These are phyloP conservation scores for Caenorhabditis imperialis DNA, from an alignment of 2,888 invertebrate genomes.

Conservation along the genomic window DNA sequence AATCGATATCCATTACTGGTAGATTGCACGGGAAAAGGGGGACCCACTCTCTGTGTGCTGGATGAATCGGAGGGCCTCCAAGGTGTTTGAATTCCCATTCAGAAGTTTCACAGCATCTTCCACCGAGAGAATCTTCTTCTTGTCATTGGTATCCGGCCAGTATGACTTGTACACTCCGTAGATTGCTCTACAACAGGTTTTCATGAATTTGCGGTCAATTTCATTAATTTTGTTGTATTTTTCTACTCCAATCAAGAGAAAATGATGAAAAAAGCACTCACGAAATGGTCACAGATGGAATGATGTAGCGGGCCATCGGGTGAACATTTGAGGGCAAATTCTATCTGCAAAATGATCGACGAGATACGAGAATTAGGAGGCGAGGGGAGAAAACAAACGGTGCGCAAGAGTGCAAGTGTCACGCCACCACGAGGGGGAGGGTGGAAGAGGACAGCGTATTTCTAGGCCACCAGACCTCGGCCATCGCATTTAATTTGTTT, in stretches of 20 bases:
- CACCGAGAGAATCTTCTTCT: conserved; percentile 52
- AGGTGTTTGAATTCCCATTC: conserved; percentile 56
- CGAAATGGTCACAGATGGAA: conserved; percentile 61
- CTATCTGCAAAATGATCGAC: conserved; percentile 8
- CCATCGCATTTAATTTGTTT: not conserved
- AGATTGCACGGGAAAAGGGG: not conserved
- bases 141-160: conserved; percentile 40
- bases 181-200: conserved; percentile 42
- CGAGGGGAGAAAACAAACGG: conserved; percentile 36
- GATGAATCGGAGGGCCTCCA: conserved; percentile 60
- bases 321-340: conserved; percentile 32
- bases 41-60: conserved; percentile 52
- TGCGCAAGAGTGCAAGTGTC: conserved; percentile 45
- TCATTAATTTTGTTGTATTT: too few species aligned
- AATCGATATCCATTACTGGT: not conserved
- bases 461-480: conserved; percentile 13
- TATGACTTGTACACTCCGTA: conserved; percentile 57
- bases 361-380: not conserved
- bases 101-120: conserved; percentile 62
- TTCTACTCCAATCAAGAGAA: not conserved
- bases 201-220: not conserved
- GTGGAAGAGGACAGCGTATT: conserved; percentile 1
- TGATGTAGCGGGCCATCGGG: conserved; percentile 62
- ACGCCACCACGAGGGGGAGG: conserved; percentile 30
- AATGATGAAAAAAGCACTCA: conserved; percentile 28